These are phyloP conservation scores for Sesamia nonagrioides DNA, from an alignment of 1,140 invertebrate species.

Conservation along the genomic window DNA sequence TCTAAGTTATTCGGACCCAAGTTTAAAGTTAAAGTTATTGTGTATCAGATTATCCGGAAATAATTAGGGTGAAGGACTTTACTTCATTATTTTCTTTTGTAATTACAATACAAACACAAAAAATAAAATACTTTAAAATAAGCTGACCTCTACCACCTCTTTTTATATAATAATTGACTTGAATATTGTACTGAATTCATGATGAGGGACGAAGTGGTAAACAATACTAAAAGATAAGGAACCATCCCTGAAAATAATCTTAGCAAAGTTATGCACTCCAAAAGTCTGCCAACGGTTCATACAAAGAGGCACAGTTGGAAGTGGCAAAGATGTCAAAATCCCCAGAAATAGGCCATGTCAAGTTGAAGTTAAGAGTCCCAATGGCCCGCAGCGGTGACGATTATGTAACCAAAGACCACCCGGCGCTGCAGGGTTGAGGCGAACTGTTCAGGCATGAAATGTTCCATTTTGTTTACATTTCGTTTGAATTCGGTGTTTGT, in stretches of 20 bases:
- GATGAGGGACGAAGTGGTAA: not conserved
- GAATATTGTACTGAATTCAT: not conserved
- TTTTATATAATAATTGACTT: too few relatives aligned
- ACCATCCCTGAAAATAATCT: not conserved
- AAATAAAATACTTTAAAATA: too few relatives aligned
- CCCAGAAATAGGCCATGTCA: conserved; percentile 78
- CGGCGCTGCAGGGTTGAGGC: conserved; percentile 58
- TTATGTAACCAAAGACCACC: conserved; percentile 72
- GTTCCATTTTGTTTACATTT: conserved; percentile 3
- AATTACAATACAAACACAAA: not conserved
- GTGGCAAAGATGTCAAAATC: conserved; percentile 70
- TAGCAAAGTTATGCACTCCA: not conserved
- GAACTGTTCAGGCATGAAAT: conserved; percentile 18
- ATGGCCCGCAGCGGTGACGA: conserved; percentile 68
- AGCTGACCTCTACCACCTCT: too few relatives aligned
- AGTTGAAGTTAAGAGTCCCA: conserved; percentile 75
- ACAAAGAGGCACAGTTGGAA: conserved; percentile 58
- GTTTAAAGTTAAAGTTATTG: not conserved
- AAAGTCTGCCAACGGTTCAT: not conserved
- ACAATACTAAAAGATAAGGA: not conserved
- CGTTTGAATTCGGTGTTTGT: conserved; percentile 21
- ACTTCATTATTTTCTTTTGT: not conserved
- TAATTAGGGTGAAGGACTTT: not conserved
- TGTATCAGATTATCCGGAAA: not conserved
- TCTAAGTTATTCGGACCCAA: conserved; percentile 19